Conservation (phyloP, 35 echinoderm and acorn worm genomes). For the Strongylocentrotus purpuratus region DNA sequence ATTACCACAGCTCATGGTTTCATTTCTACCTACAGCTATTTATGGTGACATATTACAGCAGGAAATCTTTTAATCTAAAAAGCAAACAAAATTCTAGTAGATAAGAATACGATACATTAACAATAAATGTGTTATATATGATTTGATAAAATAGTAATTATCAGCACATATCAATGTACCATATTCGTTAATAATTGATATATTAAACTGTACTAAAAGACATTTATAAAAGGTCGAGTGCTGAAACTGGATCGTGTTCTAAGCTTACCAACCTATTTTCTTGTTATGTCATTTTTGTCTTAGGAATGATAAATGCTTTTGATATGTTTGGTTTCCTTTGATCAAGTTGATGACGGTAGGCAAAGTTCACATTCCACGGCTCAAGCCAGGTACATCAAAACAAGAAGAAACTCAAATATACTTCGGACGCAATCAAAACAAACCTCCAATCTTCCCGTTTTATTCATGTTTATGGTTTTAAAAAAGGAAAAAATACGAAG, state of each 20-base stretch:
- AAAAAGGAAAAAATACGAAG: too few relatives aligned
- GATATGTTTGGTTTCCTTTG: not conserved
- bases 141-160: too few relatives aligned
- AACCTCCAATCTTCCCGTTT: not conserved
- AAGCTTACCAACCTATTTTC: not conserved
- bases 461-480: conserved; percentile 1
- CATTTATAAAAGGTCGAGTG: not conserved
- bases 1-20: too few relatives aligned
- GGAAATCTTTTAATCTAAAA: too few relatives aligned
- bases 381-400: conserved; percentile 1
- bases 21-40: too few relatives aligned
- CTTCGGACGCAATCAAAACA: not conserved
- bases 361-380: not conserved
- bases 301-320: conserved; percentile 11
- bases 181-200: too few relatives aligned
- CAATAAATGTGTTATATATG: too few relatives aligned
- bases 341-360: not conserved
- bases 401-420: not conserved
- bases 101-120: too few relatives aligned
- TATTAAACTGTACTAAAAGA: not conserved
- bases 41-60: too few relatives aligned
- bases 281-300: not conserved
- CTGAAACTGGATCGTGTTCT: not conserved
- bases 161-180: too few relatives aligned
- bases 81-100: too few relatives aligned